Evolutionary conservation across 1,140 invertebrate genomes (phyloP), one percentile per base, ranked within the genome.

Genomic region (Dryas iulia): DNA sequence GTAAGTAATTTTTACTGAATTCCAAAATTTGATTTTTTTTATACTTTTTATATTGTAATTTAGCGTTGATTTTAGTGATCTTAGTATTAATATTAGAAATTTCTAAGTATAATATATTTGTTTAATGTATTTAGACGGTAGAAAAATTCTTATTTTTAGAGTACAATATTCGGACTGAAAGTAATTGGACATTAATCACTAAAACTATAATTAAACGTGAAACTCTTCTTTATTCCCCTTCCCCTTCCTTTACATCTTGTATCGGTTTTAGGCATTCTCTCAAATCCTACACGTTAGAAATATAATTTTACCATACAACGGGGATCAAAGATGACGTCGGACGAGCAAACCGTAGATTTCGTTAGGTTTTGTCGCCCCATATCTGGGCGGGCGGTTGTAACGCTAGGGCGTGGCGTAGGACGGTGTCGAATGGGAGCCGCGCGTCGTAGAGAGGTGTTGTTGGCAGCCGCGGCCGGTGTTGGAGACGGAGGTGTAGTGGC

Each of bases 401-500:
- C 80, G 85, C 81, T 83, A 83, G 81, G 84, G 83, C 75, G 79
- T 78, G 71, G 79, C 77, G 78, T 89, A 89, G 88, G 88, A 88
- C 86, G 88, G 87, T 82, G 86, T 86, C 80, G 87, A 89, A 82
- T 88, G 86, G 84, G 83, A 90, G 84, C 84, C 83, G 80, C 84
- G 87, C 83, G 84, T 80, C 77, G 84, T 86, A 71, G 86, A 89
- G 81, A 79, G 88, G 79, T 90, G 88, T 90, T 91, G 89, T 88
- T 89, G 85, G 89, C 87, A 87, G 86, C 88, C 84, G 52, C 89
- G 89, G 77, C 86, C 87, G 75, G 86, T 89, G 81, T 82, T 92
- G 79, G 91, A 92, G 89, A 92, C 91, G 70, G 91, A 92, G 84
- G 91, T 92, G 89, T 92, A 92, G 90, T 86, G 86, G 88, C 84